Evolutionary conservation across 2,113 vertebrate genomes (phyloP), one percentile per base, ranked within the genome.

Genomic region (Cyprinodon tularosa): DNA sequence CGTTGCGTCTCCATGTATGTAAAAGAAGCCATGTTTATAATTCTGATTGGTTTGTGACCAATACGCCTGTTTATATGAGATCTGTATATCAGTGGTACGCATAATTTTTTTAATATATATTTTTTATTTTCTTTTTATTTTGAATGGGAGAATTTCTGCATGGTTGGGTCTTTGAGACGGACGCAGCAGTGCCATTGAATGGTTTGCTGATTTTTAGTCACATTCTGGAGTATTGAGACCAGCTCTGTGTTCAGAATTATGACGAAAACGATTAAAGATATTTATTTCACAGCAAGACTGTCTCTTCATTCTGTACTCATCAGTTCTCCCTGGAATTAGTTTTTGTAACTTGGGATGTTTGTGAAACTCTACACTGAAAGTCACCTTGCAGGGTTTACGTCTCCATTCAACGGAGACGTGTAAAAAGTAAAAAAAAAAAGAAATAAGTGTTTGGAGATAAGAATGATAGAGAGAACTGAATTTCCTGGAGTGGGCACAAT

Each of bases 71-170:
- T 95, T 94, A 93, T 95, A 95, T 95, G 91, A 94, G 92, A 95
- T 94, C 92, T 95, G 94, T 95, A 95, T 94, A 95, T 95, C 94
- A 91, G 94, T 95, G 94, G 93, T 93, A 94, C 87, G 92, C 92
- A 94, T 95, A 93, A 92, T 93, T 94, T 94, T 29, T 94, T 94
- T 94, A 91, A 91, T 92, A 93, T 95, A 94, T 93, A 90, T 93
- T 93, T 94, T 90, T 90, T 91, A 82, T 87, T 90, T 92, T 86
- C 66, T 68, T 90, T 87, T 82, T 88, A 85, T 93, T 93, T 90
- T 83, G 78, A 89, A 92, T 87, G 89, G 89, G 84, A 93, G 88
- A 93, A 91, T 90, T 91, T 91, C 91, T 93, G 93, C 93, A 94
- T 94, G 94, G 92, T 92, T 88, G 91, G 86, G 90, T 91, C 93